Conservation (phyloP, 1,140 invertebrate species). For the Euura saliciscinereae region DNA sequence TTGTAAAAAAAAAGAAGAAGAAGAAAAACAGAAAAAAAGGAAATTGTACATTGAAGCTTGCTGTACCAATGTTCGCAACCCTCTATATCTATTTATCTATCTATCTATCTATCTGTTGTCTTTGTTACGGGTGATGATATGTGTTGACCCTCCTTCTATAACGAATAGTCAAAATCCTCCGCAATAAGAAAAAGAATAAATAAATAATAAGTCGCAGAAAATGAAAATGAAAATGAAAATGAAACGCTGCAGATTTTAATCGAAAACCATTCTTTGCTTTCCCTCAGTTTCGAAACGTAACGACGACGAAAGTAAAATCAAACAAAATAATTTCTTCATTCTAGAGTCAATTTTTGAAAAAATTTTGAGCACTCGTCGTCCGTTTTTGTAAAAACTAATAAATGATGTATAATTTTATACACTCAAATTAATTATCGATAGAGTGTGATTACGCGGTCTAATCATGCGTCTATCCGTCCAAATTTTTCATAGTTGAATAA, state of each 20-base stretch:
- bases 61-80: neutral
- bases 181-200: neutral
- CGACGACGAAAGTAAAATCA: too few relatives aligned
- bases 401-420: neutral
- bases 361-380: neutral
- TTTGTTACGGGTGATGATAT: conserved; percentile 5
- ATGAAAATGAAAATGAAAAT: too few relatives aligned
- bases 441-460: conserved; percentile 5
- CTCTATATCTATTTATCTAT: conserved; percentile 5
- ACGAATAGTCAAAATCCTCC: neutral
- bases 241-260: conserved; percentile 1
- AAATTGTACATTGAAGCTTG: conserved; percentile 2
- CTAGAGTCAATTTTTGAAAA: neutral
- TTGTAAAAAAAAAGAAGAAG: neutral
- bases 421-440: neutral
- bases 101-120: conserved; percentile 3
- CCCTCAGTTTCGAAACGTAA: too few relatives aligned
- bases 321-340: too few relatives aligned
- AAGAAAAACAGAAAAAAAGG: neutral
- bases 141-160: neutral
- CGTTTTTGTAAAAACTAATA: neutral
- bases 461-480: neutral
- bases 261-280: neutral
- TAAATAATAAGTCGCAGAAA: neutral
- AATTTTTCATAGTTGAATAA: neutral